Evolutionary conservation across 2,888 invertebrate species (phyloP).

Genomic region (Crematogaster levior): DNA sequence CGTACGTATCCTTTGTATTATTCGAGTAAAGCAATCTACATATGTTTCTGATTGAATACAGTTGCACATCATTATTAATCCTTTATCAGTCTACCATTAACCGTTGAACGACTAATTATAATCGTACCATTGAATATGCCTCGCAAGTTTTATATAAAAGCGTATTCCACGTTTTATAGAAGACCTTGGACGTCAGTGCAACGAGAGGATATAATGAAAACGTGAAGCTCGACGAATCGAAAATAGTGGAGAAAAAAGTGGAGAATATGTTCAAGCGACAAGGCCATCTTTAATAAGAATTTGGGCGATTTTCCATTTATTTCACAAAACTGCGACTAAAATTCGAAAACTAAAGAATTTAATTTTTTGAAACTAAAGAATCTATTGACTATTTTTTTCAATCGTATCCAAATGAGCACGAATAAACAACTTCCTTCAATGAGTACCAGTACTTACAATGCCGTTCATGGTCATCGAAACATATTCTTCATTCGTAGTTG

Average conservation of each 20-base stretch:
- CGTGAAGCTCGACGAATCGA: constrained; percentile 55
- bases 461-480: not conserved
- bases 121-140: constrained; percentile 44
- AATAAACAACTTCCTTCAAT: not conserved
- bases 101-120: constrained; percentile 31
- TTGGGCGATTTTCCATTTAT: constrained; percentile 80
- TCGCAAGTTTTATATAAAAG: constrained; percentile 43
- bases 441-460: not conserved
- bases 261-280: constrained; percentile 70
- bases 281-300: constrained; percentile 82
- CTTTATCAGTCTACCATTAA: constrained; percentile 50
- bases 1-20: not conserved
- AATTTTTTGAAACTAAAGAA: not conserved
- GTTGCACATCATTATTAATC: constrained; percentile 55
- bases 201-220: constrained; percentile 55
- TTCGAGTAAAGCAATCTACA: not conserved
- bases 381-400: not conserved
- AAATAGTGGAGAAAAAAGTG: constrained; percentile 33
- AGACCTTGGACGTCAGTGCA: constrained; percentile 44
- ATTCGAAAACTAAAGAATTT: constrained; percentile 63
- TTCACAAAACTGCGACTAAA: constrained; percentile 79
- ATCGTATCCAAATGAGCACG: not conserved
- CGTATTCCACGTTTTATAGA: constrained; percentile 19
- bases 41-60: constrained; percentile 40
- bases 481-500: not conserved